A percentile compares a stretch with the other conserved stretches of the same genome.
Conservation (phyloP, 2,113 vertebrate genomes). For the Benitochromis conjunctus region DNA sequence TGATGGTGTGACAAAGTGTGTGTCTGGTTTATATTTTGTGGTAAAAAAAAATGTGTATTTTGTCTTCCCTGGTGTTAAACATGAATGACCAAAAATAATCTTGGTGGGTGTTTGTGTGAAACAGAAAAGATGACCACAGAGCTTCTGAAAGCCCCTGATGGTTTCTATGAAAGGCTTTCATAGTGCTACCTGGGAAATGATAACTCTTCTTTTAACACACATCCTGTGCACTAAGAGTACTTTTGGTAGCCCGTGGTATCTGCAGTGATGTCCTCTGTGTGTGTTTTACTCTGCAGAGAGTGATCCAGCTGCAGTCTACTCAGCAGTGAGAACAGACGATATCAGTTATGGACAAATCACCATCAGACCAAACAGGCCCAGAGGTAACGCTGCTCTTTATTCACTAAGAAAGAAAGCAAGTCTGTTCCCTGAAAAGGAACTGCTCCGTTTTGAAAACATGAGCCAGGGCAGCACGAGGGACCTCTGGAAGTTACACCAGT, state of each 20-base stretch:
- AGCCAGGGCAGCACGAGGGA: background rate
- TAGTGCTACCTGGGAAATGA: rapidly evolving
- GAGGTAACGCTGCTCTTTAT: background rate
- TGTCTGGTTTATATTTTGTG: background rate
- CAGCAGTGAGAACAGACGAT: rapidly evolving
- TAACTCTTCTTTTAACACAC: rapidly evolving
- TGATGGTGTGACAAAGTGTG: background rate
- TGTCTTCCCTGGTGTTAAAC: background rate
- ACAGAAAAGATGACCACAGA: background rate
- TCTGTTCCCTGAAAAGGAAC: too few species aligned
- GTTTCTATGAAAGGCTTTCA: rapidly evolving
- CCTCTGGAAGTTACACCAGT: too few species aligned
- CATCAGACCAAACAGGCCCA: background rate
- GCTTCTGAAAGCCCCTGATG: rapidly evolving
- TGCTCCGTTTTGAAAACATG: too few species aligned
- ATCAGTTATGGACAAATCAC: background rate
- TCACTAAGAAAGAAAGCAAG: background rate
- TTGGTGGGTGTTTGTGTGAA: rapidly evolving
- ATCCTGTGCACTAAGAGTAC: rapidly evolving
- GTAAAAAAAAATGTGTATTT: background rate
- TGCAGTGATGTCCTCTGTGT: background rate
- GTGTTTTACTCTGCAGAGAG: background rate
- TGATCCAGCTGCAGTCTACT: background rate
- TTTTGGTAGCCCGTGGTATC: rapidly evolving
- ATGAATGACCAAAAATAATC: rapidly evolving